Evolutionary conservation across 2,888 invertebrate genomes (phyloP).

Genomic region (Lysandra coridon): DNA sequence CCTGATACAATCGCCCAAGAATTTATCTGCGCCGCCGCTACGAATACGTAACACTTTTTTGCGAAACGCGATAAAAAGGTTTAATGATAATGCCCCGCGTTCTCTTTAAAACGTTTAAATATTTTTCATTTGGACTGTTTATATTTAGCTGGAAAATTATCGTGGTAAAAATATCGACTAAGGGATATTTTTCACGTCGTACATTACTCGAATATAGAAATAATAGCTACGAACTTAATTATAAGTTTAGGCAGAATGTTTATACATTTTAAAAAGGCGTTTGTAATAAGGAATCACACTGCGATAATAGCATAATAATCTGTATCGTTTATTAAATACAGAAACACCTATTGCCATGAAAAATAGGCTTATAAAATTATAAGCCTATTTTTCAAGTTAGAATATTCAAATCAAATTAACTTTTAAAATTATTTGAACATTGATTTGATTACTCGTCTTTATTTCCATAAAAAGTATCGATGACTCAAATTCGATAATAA

Average conservation of each 20-base stretch:
- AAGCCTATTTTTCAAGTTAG: not conserved
- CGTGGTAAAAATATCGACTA: not conserved
- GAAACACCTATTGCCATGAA: no score
- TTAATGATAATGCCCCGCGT: constrained; percentile 19
- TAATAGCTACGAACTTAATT: no score
- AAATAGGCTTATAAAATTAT: not conserved
- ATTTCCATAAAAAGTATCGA: not conserved
- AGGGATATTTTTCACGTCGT: not conserved
- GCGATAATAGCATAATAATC: no score
- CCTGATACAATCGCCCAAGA: constrained; percentile 63
- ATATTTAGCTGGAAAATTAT: not conserved
- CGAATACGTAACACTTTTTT: constrained; percentile 40
- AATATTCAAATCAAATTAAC: no score
- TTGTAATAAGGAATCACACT: no score
- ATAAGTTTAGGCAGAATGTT: no score
- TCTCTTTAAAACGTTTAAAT: constrained; percentile 10
- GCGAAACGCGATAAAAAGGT: constrained; percentile 33
- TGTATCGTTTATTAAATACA: not conserved
- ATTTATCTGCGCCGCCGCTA: constrained; percentile 62
- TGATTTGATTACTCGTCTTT: not conserved
- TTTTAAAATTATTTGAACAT: not conserved
- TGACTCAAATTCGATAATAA: constrained; percentile 21
- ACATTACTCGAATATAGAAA: no score
- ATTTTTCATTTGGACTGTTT: not conserved
- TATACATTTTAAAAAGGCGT: no score